phyloP scores from a whole-genome alignment of 2,113 vertebrate genomes.

The Nanorana parkeri region DNA sequence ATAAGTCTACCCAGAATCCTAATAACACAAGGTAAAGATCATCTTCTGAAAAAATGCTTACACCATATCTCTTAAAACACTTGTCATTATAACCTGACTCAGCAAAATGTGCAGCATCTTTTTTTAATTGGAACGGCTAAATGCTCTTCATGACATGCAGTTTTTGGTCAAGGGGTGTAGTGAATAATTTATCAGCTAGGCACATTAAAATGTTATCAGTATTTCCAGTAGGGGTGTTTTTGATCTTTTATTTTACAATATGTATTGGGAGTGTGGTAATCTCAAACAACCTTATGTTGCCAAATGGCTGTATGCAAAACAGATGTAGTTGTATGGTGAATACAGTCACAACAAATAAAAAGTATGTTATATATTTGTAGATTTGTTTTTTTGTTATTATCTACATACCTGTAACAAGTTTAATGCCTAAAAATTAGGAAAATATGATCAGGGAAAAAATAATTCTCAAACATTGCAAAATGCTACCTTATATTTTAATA shows the following conservation, averaged over 20 bases:
- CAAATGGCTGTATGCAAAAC: not conserved
- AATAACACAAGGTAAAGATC: not conserved
- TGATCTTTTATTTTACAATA: constrained; percentile 25
- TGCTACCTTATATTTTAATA: too few species aligned
- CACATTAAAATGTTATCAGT: constrained; percentile 38
- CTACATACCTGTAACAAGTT: not conserved
- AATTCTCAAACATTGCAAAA: not conserved
- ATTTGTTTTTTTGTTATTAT: not conserved
- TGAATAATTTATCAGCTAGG: constrained; percentile 4
- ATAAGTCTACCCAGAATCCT: not conserved
- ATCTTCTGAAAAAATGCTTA: not conserved
- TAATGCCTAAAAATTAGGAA: too few species aligned
- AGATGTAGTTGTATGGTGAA: not conserved
- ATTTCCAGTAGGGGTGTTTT: constrained; percentile 4
- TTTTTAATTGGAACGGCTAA: not conserved
- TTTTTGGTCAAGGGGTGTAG: constrained; percentile 1
- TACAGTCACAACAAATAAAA: not conserved
- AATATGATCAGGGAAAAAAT: too few species aligned
- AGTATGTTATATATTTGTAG: not conserved
- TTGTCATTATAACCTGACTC: not conserved
- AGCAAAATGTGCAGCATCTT: not conserved
- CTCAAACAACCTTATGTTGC: not conserved
- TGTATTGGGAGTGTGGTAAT: constrained; percentile 19
- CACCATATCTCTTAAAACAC: not conserved
- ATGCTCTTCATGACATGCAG: not conserved